These are phyloP conservation scores for Sylvietta virens DNA, from an alignment of 2,113 vertebrate species.

Conservation along the genomic window DNA sequence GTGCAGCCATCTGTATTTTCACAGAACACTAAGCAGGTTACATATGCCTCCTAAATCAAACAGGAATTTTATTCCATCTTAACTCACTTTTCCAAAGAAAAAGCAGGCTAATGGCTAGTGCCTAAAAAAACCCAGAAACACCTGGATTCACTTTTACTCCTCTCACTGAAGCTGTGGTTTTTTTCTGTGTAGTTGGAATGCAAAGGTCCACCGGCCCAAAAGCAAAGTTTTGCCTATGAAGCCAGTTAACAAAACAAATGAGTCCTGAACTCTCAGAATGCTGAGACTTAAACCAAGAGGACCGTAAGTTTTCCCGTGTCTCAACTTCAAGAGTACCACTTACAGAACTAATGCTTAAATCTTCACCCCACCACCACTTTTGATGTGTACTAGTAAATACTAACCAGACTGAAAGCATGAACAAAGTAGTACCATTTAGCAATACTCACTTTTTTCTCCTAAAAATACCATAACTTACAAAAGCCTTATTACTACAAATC, in stretches of 20 bases:
- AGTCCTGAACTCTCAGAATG: neutral
- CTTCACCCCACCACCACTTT: accelerated
- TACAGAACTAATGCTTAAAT: neutral
- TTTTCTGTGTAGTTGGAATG: neutral
- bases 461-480: neutral
- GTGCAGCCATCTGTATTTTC: neutral
- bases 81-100: neutral
- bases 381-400: neutral
- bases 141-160: neutral
- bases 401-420: neutral
- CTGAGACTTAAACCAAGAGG: neutral
- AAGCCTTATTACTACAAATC: neutral
- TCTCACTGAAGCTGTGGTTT: neutral
- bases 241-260: neutral
- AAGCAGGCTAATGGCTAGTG: neutral
- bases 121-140: neutral
- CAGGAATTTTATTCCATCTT: neutral
- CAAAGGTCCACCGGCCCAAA: neutral
- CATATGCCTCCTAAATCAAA: neutral
- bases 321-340: neutral
- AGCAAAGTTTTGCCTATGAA: neutral
- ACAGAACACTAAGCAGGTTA: neutral
- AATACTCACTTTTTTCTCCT: neutral
- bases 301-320: accelerated
- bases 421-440: neutral